Percentiles rank a stretch among this genome's conserved stretches.
These are phyloP conservation scores for Boloria euphrosyne DNA, from an alignment of 2,888 invertebrate species.

Conservation along the genomic window DNA sequence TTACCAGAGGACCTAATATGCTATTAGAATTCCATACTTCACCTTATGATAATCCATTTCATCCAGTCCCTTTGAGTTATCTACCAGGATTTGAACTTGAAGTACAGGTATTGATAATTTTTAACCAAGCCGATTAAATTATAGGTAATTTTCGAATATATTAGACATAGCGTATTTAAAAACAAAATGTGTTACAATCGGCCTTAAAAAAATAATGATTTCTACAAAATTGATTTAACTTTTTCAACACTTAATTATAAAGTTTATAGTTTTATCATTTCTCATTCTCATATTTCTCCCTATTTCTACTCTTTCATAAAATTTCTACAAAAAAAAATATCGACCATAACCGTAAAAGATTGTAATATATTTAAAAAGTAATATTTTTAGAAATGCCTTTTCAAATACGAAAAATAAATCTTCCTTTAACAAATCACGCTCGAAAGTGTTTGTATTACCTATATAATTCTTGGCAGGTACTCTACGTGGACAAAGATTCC, in stretches of 20 bases:
- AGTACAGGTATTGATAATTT: constrained; percentile 84
- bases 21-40: constrained; percentile 91
- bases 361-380: neutral
- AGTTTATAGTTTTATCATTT: no score
- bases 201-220: no score
- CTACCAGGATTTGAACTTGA: constrained; percentile 91
- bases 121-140: neutral
- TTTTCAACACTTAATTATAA: no score
- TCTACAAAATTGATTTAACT: no score
- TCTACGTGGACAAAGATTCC: constrained; percentile 89
- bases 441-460: constrained; percentile 36
- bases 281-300: no score
- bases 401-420: constrained; percentile 7
- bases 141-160: no score
- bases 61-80: constrained; percentile 89
- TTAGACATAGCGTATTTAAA: no score
- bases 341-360: no score
- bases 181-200: no score
- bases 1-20: constrained; percentile 89
- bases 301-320: no score
- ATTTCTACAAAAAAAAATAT: no score
- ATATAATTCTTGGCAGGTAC: constrained; percentile 74
- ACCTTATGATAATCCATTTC: constrained; percentile 91
- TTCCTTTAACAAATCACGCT: constrained; percentile 32
- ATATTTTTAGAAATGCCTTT: neutral